Conservation (phyloP, 2,888 invertebrate genomes). For the Cryptus armator region DNA sequence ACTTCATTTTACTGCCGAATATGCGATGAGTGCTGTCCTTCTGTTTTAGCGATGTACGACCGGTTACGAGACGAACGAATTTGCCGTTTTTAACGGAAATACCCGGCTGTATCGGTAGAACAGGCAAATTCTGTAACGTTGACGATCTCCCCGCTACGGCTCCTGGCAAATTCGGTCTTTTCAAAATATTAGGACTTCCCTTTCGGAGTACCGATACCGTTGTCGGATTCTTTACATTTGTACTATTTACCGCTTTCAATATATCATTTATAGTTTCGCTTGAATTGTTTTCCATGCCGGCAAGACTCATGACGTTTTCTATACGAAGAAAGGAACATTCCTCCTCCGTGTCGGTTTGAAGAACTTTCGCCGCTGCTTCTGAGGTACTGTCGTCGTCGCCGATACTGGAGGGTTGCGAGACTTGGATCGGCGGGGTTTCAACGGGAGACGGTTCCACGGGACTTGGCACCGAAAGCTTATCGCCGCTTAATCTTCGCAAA, state of each 20-base stretch:
- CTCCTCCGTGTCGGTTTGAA: conserved; percentile 73
- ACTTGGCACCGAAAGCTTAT: conserved; percentile 82
- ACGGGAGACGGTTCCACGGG: conserved; percentile 24
- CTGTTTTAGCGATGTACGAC: conserved; percentile 66
- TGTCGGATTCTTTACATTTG: conserved; percentile 73
- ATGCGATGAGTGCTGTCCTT: conserved; percentile 65
- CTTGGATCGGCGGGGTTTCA: conserved; percentile 29
- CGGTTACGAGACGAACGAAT: conserved; percentile 77
- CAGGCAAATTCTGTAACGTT: conserved; percentile 22
- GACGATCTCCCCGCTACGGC: neutral
- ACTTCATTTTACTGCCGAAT: conserved; percentile 72
- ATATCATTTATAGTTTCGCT: conserved; percentile 77
- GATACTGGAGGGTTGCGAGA: conserved; percentile 32
- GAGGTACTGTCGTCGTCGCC: conserved; percentile 58
- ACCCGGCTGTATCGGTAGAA: conserved; percentile 40
- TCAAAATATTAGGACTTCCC: conserved; percentile 76
- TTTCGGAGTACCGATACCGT: conserved; percentile 79
- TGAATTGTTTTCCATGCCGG: conserved; percentile 73
- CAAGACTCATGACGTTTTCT: conserved; percentile 87
- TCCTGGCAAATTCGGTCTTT: conserved; percentile 65
- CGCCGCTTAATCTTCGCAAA: conserved; percentile 85
- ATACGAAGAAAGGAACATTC: conserved; percentile 84
- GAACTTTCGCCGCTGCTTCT: conserved; percentile 28
- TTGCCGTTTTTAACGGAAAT: conserved; percentile 72
- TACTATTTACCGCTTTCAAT: conserved; percentile 78